Base-by-base conservation (phyloP, 2,113 vertebrate species). In the Nettapus auritus region DNA sequence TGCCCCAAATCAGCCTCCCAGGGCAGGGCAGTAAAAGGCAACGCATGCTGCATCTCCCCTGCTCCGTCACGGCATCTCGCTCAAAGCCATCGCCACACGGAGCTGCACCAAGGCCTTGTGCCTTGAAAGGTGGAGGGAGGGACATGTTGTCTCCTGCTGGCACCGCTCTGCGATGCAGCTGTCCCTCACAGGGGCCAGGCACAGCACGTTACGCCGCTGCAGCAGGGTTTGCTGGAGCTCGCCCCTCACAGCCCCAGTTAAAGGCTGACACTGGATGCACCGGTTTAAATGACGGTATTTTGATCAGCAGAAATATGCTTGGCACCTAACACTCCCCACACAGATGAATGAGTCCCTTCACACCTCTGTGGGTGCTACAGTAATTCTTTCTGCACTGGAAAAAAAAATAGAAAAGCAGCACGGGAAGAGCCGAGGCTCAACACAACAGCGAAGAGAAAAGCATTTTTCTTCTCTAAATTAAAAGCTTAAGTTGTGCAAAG, bases 291-390 rank as follows among this genome's bases (percentile, higher is more conserved):
- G 88, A 81, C 77, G 89, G 40, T 26, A 31, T 84, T 94, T 88
- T 88, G 66, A 60, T 79, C 90, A 92, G 93, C 93, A 92, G 95
- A 95, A 94, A 95, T 90, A 92, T 75, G 93, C 94, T 86, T 94
- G 93, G 91, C 88, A 93, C 93, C 90, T 94, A 77, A 95, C 90
- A 82, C 94, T 87, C 93, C 93, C 93, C 96, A 87, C 96, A 93
- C 86, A 90, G 92, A 96, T 89, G 92, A 96, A 90, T 82, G 90
- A 96, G 92, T 86, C 74, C 90, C 95, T 95, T 96, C 88, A 96
- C 95, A 97, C 95, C 94, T 96, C 96, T 69, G 64, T 69, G 94
- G 77, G 94, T 93, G 95, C 94, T 87, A 94, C 83, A 86, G 92
- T 78, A 94, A 96, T 94, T 92, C 92, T 84, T 6, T 3, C 80